Evolutionary conservation across 2,113 vertebrate genomes (phyloP).

Genomic region (Leptosomus discolor): DNA sequence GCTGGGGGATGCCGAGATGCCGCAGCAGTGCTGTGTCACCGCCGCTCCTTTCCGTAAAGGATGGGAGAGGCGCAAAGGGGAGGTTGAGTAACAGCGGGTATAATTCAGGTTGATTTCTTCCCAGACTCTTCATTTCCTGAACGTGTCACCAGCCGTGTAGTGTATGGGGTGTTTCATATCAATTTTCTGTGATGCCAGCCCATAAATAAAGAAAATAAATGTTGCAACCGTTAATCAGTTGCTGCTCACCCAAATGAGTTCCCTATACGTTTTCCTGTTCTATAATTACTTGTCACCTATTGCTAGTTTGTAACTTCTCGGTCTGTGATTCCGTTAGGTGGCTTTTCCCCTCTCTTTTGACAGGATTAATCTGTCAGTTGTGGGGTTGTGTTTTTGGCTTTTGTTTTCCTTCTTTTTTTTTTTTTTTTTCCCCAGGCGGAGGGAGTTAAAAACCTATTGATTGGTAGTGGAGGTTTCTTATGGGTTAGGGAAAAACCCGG

Average conservation of each 20-base stretch:
- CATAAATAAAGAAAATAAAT: conserved; percentile 68
- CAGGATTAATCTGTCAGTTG: not conserved
- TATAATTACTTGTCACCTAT: conserved; percentile 65
- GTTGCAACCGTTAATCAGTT: conserved; percentile 38
- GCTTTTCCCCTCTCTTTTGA: not conserved
- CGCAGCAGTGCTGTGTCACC: not conserved
- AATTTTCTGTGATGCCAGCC: conserved; percentile 15
- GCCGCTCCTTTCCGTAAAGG: not conserved
- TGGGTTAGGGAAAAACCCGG: not conserved
- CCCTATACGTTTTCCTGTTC: conserved; percentile 37
- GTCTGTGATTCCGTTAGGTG: conserved; percentile 15
- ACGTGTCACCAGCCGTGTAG: not conserved
- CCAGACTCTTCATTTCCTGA: conserved; percentile 44
- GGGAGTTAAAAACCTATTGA: not conserved
- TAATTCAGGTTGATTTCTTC: conserved; percentile 54
- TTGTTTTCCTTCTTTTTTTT: too few relatives aligned
- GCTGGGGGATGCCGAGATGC: not conserved
- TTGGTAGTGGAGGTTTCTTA: not conserved
- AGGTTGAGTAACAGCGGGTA: not conserved
- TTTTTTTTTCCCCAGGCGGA: not conserved
- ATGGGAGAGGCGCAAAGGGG: not conserved
- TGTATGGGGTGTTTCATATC: conserved; percentile 35
- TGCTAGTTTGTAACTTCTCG: conserved; percentile 37
- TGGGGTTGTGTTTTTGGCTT: not conserved
- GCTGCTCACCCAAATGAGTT: conserved; percentile 53